These are phyloP conservation scores for Artemia franciscana DNA, from an alignment of 1,140 invertebrate genomes.

Conservation along the genomic window DNA sequence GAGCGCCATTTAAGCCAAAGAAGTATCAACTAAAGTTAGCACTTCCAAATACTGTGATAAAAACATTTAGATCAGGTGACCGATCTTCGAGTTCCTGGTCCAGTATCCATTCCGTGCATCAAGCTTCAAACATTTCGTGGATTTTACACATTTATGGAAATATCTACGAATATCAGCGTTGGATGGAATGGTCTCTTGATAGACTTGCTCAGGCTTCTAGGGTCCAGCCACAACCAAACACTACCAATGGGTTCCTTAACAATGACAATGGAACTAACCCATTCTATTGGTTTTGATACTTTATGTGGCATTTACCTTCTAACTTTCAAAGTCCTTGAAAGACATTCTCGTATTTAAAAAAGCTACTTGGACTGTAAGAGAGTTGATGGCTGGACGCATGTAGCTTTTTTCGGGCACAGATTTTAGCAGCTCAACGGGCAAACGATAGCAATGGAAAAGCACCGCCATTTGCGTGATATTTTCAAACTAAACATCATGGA, in stretches of 20 bases:
- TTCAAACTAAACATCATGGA: too few relatives aligned
- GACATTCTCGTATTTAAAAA: too few relatives aligned
- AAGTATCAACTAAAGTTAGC: constrained; percentile 19
- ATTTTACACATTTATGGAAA: background rate
- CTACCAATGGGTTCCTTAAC: constrained; percentile 18
- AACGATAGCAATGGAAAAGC: too few relatives aligned
- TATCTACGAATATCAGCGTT: constrained; percentile 13
- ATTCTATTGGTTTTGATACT: constrained; percentile 18
- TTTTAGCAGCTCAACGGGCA: too few relatives aligned
- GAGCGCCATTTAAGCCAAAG: constrained; percentile 19
- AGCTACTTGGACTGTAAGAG: too few relatives aligned
- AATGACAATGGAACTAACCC: constrained; percentile 20
- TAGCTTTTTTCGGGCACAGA: too few relatives aligned
- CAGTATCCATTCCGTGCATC: constrained; percentile 21
- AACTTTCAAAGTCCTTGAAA: too few relatives aligned
- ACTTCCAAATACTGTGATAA: constrained; percentile 22
- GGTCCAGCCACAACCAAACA: constrained; percentile 22
- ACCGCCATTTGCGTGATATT: too few relatives aligned
- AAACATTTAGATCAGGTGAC: constrained; percentile 20
- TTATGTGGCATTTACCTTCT: too few relatives aligned
- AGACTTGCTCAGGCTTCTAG: constrained; percentile 15
- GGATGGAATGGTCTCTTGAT: constrained; percentile 15
- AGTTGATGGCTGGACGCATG: too few relatives aligned
- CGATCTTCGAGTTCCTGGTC: constrained; percentile 19
- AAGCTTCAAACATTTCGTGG: constrained; percentile 19